These are phyloP conservation scores for Diplolepis rosae DNA, from an alignment of 2,888 invertebrate genomes.

Conservation along the genomic window DNA sequence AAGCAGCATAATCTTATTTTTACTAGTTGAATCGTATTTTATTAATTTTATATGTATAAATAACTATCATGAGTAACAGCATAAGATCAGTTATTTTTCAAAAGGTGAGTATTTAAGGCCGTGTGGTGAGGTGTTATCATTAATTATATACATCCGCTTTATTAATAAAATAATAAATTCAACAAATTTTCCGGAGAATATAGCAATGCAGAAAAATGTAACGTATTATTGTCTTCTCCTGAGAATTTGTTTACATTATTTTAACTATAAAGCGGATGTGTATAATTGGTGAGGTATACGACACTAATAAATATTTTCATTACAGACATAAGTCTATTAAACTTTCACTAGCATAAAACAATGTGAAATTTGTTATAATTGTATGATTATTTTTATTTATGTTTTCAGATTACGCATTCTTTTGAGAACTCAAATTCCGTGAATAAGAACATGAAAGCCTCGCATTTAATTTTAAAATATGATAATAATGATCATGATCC, in stretches of 20 bases:
- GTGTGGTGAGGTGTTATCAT: no score
- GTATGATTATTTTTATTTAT: slow-evolving; percentile 15
- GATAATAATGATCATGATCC: slow-evolving; percentile 43
- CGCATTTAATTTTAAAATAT: slow-evolving; percentile 50
- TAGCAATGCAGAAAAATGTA: no score
- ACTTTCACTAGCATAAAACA: no score
- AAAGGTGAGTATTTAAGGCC: slow-evolving; percentile 46
- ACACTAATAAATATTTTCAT: no score
- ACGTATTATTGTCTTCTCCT: no score
- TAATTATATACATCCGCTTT: background rate
- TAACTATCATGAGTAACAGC: slow-evolving; percentile 45
- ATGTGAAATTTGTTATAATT: no score
- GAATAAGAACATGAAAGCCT: slow-evolving; percentile 43
- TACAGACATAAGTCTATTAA: no score
- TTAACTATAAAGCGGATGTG: no score
- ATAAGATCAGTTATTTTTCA: slow-evolving; percentile 46
- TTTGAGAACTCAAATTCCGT: slow-evolving; percentile 47
- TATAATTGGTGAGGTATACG: no score
- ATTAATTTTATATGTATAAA: background rate
- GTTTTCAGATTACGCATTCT: slow-evolving; percentile 57
- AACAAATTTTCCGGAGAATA: no score
- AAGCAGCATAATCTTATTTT: background rate
- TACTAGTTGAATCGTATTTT: background rate
- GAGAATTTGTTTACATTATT: no score
- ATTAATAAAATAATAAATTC: background rate